phyloP scores from a whole-genome alignment of 92 coral and sea anemone species.

The Zoanthus gigantus region DNA sequence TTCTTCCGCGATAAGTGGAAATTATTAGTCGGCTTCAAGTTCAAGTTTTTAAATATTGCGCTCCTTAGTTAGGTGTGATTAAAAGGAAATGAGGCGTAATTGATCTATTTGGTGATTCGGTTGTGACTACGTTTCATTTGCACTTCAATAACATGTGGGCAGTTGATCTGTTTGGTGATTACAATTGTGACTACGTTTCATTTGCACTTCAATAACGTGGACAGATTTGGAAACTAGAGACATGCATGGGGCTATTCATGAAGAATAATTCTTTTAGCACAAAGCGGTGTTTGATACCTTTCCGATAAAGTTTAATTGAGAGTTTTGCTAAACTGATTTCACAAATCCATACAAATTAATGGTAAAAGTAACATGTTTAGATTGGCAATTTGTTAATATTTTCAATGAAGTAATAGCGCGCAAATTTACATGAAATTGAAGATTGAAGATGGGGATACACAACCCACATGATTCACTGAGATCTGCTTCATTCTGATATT shows the following conservation, averaged over 20 bases:
- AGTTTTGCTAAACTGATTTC: neutral
- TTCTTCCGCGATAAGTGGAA: conserved; percentile 3
- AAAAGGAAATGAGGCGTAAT: neutral
- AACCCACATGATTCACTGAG: neutral
- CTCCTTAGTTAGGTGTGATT: conserved; percentile 15
- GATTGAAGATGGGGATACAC: neutral
- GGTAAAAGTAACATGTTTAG: neutral
- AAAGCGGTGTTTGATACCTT: conserved; percentile 3
- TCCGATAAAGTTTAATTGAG: neutral
- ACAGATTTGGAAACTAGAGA: conserved; percentile 3
- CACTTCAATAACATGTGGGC: conserved; percentile 17
- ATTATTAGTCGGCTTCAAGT: neutral
- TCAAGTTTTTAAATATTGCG: conserved; percentile 2
- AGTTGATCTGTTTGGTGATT: no score
- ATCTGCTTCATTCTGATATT: conserved; percentile 5
- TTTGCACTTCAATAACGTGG: no score
- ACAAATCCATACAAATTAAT: neutral
- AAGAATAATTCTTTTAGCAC: neutral
- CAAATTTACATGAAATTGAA: conserved; percentile 2
- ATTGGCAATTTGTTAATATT: neutral
- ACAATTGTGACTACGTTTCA: neutral
- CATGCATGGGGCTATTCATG: neutral
- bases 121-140: neutral
- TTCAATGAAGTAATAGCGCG: neutral
- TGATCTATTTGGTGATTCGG: neutral